A percentile compares a stretch with the other conserved stretches of the same genome.
phyloP scores from a whole-genome alignment of 2,113 vertebrate species.

The Neopipo cinnamomea region DNA sequence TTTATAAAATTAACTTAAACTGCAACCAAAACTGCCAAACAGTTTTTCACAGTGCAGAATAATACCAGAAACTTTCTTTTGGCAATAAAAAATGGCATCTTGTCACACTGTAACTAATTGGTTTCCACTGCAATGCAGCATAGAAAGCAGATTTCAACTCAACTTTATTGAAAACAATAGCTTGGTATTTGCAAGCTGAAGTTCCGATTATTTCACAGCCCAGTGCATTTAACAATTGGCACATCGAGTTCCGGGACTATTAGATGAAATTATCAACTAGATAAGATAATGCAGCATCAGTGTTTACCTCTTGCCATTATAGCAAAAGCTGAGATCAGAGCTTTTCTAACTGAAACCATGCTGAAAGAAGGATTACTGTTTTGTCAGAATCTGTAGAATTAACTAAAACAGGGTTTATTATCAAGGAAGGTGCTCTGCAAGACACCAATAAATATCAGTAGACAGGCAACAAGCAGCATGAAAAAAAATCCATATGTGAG shows the following conservation, averaged over 20 bases:
- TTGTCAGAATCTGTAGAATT: background rate
- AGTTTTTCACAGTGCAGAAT: background rate
- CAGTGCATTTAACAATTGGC: constrained; percentile 12
- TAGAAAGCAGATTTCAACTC: constrained; percentile 34
- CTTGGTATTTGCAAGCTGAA: constrained; percentile 32
- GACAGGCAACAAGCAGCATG: background rate
- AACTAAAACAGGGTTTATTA: background rate
- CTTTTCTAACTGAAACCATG: background rate
- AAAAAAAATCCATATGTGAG: rapidly evolving
- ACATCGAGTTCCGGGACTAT: constrained; percentile 21
- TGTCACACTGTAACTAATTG: constrained; percentile 17
- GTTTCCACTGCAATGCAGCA: constrained; percentile 17
- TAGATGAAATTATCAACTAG: constrained; percentile 42
- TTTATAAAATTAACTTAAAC: background rate
- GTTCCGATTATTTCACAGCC: constrained; percentile 11
- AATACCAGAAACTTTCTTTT: background rate
- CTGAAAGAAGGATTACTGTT: background rate
- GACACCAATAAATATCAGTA: rapidly evolving
- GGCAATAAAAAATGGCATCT: background rate
- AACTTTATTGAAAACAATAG: constrained; percentile 41
- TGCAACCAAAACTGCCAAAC: background rate
- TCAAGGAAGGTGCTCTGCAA: background rate
- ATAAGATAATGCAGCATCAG: constrained; percentile 15
- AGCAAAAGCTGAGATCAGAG: background rate
- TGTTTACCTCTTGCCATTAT: constrained; percentile 3